A percentile compares a stretch with the other conserved stretches of the same genome.
phyloP scores from a whole-genome alignment of 2,797 vertebrate species.

The Macrochelys suwanniensis region DNA sequence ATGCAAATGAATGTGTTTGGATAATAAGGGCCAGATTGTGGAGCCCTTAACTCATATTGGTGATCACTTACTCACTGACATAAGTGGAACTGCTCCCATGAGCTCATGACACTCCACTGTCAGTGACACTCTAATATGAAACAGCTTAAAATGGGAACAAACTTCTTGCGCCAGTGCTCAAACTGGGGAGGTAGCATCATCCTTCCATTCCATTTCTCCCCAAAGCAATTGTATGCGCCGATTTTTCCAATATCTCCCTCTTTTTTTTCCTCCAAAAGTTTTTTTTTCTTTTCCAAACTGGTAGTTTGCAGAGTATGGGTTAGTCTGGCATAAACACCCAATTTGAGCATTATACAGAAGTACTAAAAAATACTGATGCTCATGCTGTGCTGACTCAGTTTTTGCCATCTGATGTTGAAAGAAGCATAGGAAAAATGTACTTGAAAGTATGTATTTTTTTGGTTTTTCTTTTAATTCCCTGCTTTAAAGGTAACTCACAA shows the following conservation, averaged over 20 bases:
- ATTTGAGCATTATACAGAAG: not conserved
- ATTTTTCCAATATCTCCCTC: not conserved
- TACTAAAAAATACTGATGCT: not conserved
- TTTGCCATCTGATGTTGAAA: not conserved
- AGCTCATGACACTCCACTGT: not conserved
- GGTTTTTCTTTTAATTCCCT: not conserved
- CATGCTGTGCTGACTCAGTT: not conserved
- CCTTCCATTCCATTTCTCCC: not conserved
- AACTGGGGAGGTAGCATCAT: not conserved
- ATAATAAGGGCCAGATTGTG: not conserved
- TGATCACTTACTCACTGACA: not conserved
- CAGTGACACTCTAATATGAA: not conserved
- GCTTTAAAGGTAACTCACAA: not conserved
- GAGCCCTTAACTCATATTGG: not conserved
- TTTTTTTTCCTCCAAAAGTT: not conserved
- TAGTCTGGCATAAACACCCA: not conserved
- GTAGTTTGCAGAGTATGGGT: fast-evolving
- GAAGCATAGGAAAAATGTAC: not conserved
- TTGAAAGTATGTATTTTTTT: not conserved
- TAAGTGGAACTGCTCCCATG: not conserved
- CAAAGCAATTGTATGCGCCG: not conserved
- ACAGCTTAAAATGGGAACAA: not conserved
- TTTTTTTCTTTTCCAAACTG: not conserved
- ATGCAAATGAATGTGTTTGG: not conserved
- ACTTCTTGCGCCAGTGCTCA: not conserved